Evolutionary conservation across 2,797 vertebrate species (phyloP), one percentile per base, ranked within the genome.

Genomic region (Perodicticus potto): DNA sequence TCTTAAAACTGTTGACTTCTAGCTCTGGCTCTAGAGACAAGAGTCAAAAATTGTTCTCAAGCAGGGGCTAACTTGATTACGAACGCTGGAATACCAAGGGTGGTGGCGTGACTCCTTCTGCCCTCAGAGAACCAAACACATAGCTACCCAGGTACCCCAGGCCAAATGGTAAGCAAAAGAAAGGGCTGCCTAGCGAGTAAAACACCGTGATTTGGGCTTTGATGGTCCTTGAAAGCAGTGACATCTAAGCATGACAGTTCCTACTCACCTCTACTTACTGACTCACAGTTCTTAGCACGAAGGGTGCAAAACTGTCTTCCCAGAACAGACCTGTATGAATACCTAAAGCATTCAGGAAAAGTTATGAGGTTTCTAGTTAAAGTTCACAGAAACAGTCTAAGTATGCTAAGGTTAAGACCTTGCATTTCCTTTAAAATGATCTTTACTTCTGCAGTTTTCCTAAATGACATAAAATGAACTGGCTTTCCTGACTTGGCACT

Each of bases 41-140:
- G 82, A 96, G 94, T 43, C 69, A 95, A 97, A 67, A 5, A n/a
- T 32, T 90, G 93, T 89, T n/a, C 7, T 43, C 83, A 93, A 95
- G 63, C 20, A 9, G 34, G 87, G 65, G 53, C 72, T 94, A 22
- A 76, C 63, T 83, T 96, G 98, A 53, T 53, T 14, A 53, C 14
- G 93, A 97, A 97, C 45, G 86, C 81, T 88, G 93, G 83, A 91
- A 88, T 87, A 90, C 22, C 40, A 96, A 94, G 69, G 61, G 73
- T 59, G 57, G 34, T 40, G 32, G 43, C n/a, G 20, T 80, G 70
- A 92, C 77, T 94, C 93, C 94, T 29, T 95, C 86, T 94, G 94
- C 84, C 97, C 96, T 93, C 65, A 77, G 93, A 97, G 8, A 63
- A 82, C 59, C 67, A 97, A 84, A 94, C 59, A 92, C 43, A 87